Evolutionary conservation across 2,797 vertebrate species (phyloP).

Genomic region (Pantherophis vulpinus): DNA sequence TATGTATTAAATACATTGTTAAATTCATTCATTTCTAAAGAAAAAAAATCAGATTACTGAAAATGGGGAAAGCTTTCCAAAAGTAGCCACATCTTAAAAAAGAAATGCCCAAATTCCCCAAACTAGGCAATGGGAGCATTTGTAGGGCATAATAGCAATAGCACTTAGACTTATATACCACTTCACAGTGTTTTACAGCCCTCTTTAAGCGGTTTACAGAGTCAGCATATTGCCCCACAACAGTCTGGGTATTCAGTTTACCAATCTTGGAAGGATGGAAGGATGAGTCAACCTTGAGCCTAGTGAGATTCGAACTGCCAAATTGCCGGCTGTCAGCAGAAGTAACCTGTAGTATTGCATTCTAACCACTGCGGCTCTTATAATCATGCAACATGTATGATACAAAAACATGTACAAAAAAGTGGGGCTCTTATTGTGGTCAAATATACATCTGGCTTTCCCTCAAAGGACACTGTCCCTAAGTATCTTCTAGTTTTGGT

Average conservation of each 20-base stretch:
- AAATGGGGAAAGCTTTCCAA: not conserved
- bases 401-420: not conserved
- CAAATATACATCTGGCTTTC: not conserved
- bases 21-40: not conserved
- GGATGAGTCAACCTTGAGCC: too few species aligned
- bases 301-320: too few species aligned
- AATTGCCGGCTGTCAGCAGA: too few species aligned
- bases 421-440: not conserved
- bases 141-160: too few species aligned
- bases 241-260: too few species aligned
- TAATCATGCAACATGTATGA: not conserved
- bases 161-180: too few species aligned
- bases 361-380: too few species aligned
- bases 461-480: not conserved
- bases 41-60: constrained; percentile 16
- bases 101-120: not conserved
- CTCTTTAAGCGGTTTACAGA: too few species aligned
- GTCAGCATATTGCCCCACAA: too few species aligned
- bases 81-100: not conserved
- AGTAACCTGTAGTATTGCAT: too few species aligned
- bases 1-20: not conserved
- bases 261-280: too few species aligned
- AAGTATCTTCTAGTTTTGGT: not conserved
- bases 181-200: too few species aligned
- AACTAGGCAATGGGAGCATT: not conserved